Conservation (phyloP, 2,113 vertebrate genomes). For the Lophius piscatorius region DNA sequence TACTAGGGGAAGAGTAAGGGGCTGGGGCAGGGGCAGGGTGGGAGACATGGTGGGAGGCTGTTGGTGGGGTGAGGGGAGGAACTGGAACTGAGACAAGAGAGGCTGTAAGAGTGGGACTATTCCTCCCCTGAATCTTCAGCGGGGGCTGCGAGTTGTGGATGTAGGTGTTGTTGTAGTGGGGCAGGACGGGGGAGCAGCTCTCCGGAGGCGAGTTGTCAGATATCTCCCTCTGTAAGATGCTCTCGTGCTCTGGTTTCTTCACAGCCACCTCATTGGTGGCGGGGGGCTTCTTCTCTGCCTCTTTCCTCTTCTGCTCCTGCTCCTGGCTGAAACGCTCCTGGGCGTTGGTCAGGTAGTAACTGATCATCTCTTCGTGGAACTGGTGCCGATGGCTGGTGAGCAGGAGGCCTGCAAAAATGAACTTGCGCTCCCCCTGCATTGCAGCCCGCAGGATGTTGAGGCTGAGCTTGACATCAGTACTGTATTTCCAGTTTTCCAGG, state of each 20-base stretch:
- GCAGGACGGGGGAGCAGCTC: conserved; percentile 88
- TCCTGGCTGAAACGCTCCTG: conserved; percentile 97
- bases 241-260: conserved; percentile 68
- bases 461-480: conserved; percentile 98
- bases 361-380: conserved; percentile 99
- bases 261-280: conserved; percentile 1
- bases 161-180: conserved; percentile 62
- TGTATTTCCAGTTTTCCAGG: conserved; percentile 94
- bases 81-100: conserved; percentile 54
- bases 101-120: conserved; percentile 82
- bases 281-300: conserved; percentile 79
- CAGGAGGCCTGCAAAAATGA: conserved; percentile 96
- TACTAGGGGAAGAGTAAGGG: conserved; percentile 87
- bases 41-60: conserved; percentile 52
- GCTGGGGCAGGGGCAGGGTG: conserved; percentile 55
- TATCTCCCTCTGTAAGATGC: conserved; percentile 78
- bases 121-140: conserved; percentile 88
- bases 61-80: conserved; percentile 65
- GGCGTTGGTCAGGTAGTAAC: conserved; percentile 94
- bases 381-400: conserved; percentile 97
- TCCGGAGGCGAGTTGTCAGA: conserved; percentile 86
- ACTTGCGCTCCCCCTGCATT: conserved; percentile 98
- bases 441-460: conserved; percentile 97
- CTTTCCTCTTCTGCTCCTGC: conserved; percentile 93
- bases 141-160: conserved; percentile 83